phyloP scores from a whole-genome alignment of 2,113 vertebrate species.

The Monarcha castaneiventris region DNA sequence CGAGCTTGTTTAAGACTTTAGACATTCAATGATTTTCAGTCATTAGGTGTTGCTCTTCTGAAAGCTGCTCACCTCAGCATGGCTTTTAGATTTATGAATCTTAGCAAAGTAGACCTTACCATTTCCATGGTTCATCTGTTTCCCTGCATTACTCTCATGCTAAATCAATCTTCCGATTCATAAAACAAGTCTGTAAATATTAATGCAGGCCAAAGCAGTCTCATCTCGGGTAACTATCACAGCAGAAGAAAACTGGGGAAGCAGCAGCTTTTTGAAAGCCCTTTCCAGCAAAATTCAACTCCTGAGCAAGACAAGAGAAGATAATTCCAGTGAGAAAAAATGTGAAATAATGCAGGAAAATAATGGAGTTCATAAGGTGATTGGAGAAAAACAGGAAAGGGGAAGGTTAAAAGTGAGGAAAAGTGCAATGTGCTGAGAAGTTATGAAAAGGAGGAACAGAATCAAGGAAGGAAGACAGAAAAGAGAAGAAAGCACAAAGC shows the following conservation, averaged over 20 bases:
- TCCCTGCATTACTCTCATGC: background rate
- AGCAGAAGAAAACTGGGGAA: background rate
- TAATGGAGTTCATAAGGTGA: rapidly evolving
- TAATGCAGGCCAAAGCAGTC: background rate
- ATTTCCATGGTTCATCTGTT: background rate
- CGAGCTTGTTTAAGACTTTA: background rate
- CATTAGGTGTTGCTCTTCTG: background rate
- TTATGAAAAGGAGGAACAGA: background rate
- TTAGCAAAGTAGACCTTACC: background rate
- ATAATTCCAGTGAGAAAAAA: background rate
- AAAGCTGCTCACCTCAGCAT: background rate
- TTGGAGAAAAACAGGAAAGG: background rate
- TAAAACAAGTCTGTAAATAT: constrained; percentile 14
- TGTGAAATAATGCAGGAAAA: background rate
- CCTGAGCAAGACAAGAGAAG: background rate
- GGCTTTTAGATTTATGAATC: background rate
- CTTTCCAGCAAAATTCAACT: background rate
- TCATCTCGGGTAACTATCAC: background rate
- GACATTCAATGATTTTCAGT: background rate
- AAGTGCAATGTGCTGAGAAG: background rate
- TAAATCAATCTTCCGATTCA: constrained; percentile 22
- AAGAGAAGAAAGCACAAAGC: background rate
- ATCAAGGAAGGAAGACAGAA: background rate
- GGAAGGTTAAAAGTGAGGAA: background rate
- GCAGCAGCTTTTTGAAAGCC: background rate